A percentile compares a stretch with the other conserved stretches of the same genome.
These are phyloP conservation scores for Delphinus delphis DNA, from an alignment of 2,113 vertebrate genomes.

Conservation along the genomic window DNA sequence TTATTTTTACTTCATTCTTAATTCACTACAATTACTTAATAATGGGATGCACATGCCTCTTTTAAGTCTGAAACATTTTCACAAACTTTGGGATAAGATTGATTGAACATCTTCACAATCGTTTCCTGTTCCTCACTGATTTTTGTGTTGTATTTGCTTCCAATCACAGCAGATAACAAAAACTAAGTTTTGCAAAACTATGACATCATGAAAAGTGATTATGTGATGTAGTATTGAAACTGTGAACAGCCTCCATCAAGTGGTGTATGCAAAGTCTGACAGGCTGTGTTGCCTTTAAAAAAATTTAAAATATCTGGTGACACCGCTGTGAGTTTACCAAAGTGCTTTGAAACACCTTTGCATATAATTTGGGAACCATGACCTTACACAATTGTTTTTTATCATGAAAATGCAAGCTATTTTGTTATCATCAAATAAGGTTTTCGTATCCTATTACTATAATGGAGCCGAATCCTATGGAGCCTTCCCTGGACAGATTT, in stretches of 20 bases:
- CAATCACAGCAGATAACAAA: not conserved
- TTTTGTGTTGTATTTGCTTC: not conserved
- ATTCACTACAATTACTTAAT: not conserved
- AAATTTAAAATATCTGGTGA: not conserved
- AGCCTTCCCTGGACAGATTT: not conserved
- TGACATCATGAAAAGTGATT: not conserved
- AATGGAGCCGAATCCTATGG: not conserved
- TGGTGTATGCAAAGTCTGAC: not conserved
- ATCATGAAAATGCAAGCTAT: not conserved
- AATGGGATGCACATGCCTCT: not conserved
- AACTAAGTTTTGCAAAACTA: not conserved
- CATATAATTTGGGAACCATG: not conserved
- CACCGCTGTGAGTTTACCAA: not conserved
- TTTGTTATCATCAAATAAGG: not conserved
- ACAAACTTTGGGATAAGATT: not conserved
- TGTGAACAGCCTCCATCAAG: not conserved
- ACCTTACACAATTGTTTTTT: not conserved
- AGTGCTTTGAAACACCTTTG: not conserved
- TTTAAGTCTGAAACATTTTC: not conserved
- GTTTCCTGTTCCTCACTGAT: not conserved
- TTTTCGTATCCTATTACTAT: not conserved
- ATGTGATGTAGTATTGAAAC: not conserved
- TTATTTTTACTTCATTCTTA: constrained; percentile 16
- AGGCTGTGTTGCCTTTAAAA: not conserved
- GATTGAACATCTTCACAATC: not conserved